Base-by-base conservation (phyloP, 1,140 invertebrate species). In the Solenopsis fugax region DNA sequence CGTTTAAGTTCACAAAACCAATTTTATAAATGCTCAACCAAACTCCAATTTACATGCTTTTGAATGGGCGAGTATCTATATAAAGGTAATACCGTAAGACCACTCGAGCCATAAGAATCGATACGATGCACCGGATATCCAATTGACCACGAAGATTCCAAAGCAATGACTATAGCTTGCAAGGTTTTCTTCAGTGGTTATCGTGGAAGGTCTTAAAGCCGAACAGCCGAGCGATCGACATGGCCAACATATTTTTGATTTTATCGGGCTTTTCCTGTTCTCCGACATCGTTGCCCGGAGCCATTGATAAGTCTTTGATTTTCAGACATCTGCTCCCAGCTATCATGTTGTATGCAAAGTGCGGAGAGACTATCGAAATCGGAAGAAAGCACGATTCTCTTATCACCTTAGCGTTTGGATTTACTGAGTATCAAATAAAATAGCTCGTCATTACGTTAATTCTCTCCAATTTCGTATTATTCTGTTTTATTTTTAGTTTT, bases 121-220 rank as follows among this genome's bases (percentile, higher is more conserved):
- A 71, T 60, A 56, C 54, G 75, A 89, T 88, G 76, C 76, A 52
- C 69, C 76, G 64, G 88, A 87, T 90, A 89, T 89, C 58, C 87
- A 67, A 86, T 84, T 84, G 72, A 87, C 85, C 88, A 77, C 77
- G 71, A 89, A 73, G 65, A 89, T 85, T 80, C 81, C 69, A n/a
- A 62, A 73, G 89, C 65, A 87, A 88, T 75, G 88, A 87, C 67
- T 73, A 80, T 84, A 77, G 50, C 73, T 45, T 7, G 29, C 72
- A 80, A 48, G 72, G 29, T 29, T 85, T 71, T 64, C 62, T 56
- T 41, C 60, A 52, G 16, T 29, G 88, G 78, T 87, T 89, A 87
- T 87, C 73, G 60, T n/a, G 41, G 41, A 58, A 67, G 52, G 75
- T 75, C 87, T 89, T 87, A 89, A 89, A 89, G 85, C 24, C 69